Evolutionary conservation across 2,888 invertebrate species (phyloP).

Genomic region (Dolomedes plantarius): DNA sequence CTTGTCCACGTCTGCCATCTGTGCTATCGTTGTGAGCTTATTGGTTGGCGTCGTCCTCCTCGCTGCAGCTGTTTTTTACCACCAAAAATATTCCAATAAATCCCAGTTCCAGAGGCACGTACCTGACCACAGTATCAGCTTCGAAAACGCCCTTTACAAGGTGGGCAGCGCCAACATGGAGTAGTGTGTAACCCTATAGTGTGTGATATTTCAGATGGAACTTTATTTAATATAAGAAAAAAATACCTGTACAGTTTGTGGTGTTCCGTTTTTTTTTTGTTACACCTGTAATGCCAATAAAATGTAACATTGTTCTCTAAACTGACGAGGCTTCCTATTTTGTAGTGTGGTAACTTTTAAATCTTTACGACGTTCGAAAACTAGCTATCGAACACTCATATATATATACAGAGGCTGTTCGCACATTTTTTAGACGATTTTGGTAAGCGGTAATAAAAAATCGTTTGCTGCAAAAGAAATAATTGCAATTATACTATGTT

Average conservation of each 20-base stretch:
- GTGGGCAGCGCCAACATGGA: conserved; percentile 32
- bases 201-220: not conserved
- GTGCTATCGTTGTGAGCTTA: conserved; percentile 1
- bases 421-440: too few species aligned
- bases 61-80: conserved; percentile 4
- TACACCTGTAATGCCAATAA: too few species aligned
- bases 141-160: conserved; percentile 51
- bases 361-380: too few species aligned
- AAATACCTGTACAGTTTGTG: not conserved
- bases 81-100: not conserved
- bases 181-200: not conserved
- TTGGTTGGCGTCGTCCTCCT: not conserved
- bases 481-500: too few species aligned
- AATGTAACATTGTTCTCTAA: too few species aligned
- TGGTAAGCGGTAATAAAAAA: too few species aligned
- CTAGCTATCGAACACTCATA: too few species aligned
- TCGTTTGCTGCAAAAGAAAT: too few species aligned
- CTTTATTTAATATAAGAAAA: not conserved
- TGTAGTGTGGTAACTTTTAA: too few species aligned
- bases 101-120: not conserved
- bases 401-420: too few species aligned
- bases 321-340: too few species aligned
- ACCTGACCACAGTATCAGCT: conserved; percentile 32
- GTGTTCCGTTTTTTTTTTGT: not conserved
- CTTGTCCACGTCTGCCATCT: not conserved